Conservation (phyloP, 2,888 invertebrate genomes). For the Cheilosia grossa region DNA sequence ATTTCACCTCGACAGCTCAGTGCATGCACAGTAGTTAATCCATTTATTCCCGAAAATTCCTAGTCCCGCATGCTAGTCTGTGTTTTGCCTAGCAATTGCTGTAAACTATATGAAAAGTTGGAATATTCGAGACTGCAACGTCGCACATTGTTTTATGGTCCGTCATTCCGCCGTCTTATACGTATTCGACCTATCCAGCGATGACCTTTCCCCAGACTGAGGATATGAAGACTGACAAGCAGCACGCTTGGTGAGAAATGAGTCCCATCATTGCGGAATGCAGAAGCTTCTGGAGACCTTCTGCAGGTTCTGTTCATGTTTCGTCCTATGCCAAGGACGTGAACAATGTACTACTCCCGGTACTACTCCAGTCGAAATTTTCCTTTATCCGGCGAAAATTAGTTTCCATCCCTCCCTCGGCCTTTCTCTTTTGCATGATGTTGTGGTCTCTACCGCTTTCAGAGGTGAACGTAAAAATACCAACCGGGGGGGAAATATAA, state of each 20-base stretch:
- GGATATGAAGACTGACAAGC: constrained; percentile 18
- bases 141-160: constrained; percentile 67
- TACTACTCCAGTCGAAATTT: constrained; percentile 27
- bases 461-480: constrained; percentile 65
- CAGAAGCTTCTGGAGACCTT: constrained; percentile 18
- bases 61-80: constrained; percentile 31
- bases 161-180: constrained; percentile 54
- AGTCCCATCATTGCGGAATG: constrained; percentile 61
- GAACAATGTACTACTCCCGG: constrained; percentile 32
- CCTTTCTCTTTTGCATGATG: constrained; percentile 55
- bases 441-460: constrained; percentile 68
- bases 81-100: constrained; percentile 23
- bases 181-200: constrained; percentile 40
- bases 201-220: constrained; percentile 49
- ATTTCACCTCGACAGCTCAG: constrained; percentile 48
- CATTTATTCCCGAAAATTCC: constrained; percentile 58
- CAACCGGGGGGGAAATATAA: constrained; percentile 6
- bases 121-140: constrained; percentile 51
- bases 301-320: constrained; percentile 10
- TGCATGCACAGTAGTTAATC: constrained; percentile 65
- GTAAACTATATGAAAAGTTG: constrained; percentile 15
- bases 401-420: constrained; percentile 56
- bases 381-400: constrained; percentile 71
- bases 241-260: constrained; percentile 65
- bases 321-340: constrained; percentile 28